Base-by-base conservation (phyloP, 2,888 invertebrate species). In the Trachelus stipa region DNA sequence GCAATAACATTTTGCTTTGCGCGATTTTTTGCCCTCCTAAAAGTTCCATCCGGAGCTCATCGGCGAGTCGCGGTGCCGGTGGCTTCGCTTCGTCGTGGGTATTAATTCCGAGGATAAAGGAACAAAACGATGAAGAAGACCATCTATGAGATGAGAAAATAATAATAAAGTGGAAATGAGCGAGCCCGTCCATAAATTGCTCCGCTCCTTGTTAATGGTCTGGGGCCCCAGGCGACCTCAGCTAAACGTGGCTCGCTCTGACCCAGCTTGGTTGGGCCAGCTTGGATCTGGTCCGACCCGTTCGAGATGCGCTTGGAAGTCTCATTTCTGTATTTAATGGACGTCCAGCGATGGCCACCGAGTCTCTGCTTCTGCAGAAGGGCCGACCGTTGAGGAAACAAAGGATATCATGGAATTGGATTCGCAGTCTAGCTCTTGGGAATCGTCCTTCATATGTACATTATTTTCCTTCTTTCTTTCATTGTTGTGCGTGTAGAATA, bases 151-250 rank as follows among this genome's bases (percentile, higher is more conserved):
- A 90, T 90, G 90, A 90, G 90, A 90, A 90, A 90, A 90, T 90
- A 90, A 91, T 90, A 91, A 91, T 90, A 89, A 90, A 90, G 90
- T 90, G 90, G 89, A 90, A 90, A 90, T 90, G 90, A 90, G 90
- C 88, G 88, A 90, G 88, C 87, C 88, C 87, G 88, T 89, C 90
- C 91, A 91, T 91, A 91, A 91, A 91, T 90, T 91, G 90, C 88
- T 90, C 88, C 88, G 90, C 90, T 91, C 89, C 91, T 91, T 91
- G 90, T 90, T 91, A 91, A 91, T 90, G 90, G 90, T 90, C 90
- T 87, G 87, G 87, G 86, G 87, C 88, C 90, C 88, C 84, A 85
- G 88, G 88, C 89, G 88, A 89, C 89, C 90, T 89, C 89, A 87
- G 82, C 89, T 88, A 88, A 89, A 89, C 88, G 86, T 87, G 88